A percentile compares a stretch with the other conserved stretches of the same genome.
Evolutionary conservation across 30 jellyfish, hydroid and myxozoan species (phyloP).

Genomic region (Turritopsis rubra): DNA sequence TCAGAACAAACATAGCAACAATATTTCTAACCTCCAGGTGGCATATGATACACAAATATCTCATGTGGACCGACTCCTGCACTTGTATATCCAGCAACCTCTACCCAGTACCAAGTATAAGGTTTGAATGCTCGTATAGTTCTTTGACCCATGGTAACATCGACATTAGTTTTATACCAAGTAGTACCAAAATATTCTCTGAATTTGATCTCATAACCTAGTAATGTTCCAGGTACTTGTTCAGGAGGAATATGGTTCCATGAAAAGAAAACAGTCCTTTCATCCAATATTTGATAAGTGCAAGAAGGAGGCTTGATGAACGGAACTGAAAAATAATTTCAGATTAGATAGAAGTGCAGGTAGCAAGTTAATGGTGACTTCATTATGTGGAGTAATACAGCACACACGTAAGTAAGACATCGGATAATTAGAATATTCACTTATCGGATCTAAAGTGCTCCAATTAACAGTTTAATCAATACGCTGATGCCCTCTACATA

Average conservation of each 20-base stretch:
- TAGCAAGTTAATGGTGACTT: too few species aligned
- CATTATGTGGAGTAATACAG: too few species aligned
- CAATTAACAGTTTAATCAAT: too few species aligned
- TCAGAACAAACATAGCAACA: neutral
- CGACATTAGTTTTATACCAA: neutral
- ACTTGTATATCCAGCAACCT: conserved; percentile 25
- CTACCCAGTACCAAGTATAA: conserved; percentile 29
- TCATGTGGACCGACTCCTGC: conserved; percentile 28
- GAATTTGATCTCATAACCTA: conserved; percentile 6
- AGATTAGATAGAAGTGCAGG: too few species aligned
- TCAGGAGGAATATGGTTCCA: conserved; percentile 15
- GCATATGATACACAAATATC: conserved; percentile 15
- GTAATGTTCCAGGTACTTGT: conserved; percentile 19
- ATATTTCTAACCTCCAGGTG: conserved; percentile 20
- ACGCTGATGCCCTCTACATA: too few species aligned
- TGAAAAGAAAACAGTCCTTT: conserved; percentile 2
- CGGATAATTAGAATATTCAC: too few species aligned
- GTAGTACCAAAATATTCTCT: neutral
- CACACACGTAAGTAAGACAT: too few species aligned
- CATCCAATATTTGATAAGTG: conserved; percentile 7
- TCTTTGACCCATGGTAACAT: conserved; percentile 5
- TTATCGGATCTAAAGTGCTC: too few species aligned
- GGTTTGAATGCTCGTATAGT: conserved; percentile 5
- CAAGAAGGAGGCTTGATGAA: conserved; percentile 13
- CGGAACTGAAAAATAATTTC: conserved; percentile 7